Percentiles rank a stretch among this genome's conserved stretches.
phyloP scores from a whole-genome alignment of 2,113 vertebrate genomes.

The Dendropsophus ebraccatus region DNA sequence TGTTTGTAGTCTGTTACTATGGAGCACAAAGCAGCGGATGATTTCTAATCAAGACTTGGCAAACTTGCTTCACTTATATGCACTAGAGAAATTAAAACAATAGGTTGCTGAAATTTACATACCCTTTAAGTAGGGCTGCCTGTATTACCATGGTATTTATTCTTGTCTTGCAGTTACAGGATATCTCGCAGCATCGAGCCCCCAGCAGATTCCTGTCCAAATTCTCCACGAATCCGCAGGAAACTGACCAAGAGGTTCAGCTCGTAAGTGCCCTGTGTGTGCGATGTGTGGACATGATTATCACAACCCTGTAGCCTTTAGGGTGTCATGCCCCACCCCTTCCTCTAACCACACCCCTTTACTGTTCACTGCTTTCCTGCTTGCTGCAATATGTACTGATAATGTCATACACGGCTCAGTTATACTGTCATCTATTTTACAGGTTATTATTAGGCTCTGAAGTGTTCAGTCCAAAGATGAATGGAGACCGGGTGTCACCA shows the following conservation, averaged over 20 bases:
- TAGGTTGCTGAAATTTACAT: not conserved
- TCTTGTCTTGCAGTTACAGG: conserved; percentile 75
- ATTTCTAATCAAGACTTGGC: not conserved
- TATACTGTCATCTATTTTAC: not conserved
- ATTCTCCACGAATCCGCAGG: conserved; percentile 77
- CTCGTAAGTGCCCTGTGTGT: conserved; percentile 73
- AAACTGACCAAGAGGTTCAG: conserved; percentile 79
- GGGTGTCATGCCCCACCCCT: not conserved
- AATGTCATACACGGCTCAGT: not conserved
- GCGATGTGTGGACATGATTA: not conserved
- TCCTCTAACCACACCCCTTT: not conserved
- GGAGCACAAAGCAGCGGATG: not conserved
- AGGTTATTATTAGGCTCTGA: conserved; percentile 72
- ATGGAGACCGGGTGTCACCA: conserved; percentile 74
- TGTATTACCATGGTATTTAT: too few relatives aligned
- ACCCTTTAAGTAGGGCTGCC: not conserved
- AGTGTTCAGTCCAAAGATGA: conserved; percentile 64
- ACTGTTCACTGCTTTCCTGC: not conserved
- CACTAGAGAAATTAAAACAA: not conserved
- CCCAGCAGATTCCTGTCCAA: conserved; percentile 81
- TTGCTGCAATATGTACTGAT: not conserved
- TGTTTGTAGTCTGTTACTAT: not conserved
- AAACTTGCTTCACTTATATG: not conserved
- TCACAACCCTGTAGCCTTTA: too few relatives aligned
- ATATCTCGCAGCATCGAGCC: conserved; percentile 83